Evolutionary conservation across 2,797 vertebrate genomes (phyloP).

Genomic region (Falco novaeseelandiae): DNA sequence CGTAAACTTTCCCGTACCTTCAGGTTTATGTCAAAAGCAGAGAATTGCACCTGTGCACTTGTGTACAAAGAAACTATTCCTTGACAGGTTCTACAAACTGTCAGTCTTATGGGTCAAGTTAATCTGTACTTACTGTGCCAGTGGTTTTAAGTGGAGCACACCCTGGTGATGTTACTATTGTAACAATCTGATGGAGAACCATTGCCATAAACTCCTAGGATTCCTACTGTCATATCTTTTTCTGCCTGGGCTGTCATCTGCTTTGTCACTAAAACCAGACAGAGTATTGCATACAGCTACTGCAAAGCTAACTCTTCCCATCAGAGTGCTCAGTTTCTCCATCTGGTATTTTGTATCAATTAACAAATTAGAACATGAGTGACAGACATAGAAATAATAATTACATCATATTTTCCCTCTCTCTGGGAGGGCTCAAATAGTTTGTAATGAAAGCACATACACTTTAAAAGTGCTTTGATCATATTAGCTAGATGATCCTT

Average conservation of each 20-base stretch:
- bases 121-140: background rate
- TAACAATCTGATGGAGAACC: background rate
- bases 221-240: background rate
- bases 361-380: conserved; percentile 47
- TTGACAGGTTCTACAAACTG: background rate
- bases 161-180: background rate
- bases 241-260: background rate
- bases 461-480: background rate
- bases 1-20: background rate
- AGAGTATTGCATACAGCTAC: background rate
- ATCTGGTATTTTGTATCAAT: conserved; percentile 58
- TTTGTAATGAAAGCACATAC: background rate
- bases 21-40: background rate
- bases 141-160: background rate
- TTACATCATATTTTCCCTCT: conserved; percentile 8
- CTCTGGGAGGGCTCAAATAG: background rate
- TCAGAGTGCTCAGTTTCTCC: conserved; percentile 11
- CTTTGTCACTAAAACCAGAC: background rate
- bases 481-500: background rate
- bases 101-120: background rate
- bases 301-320: conserved; percentile 17
- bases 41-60: background rate
- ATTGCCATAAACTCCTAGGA: background rate
- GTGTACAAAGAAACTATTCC: background rate
- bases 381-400: conserved; percentile 25